Conservation (phyloP, 2,888 invertebrate species). For the Mechanitis mazaeus region DNA sequence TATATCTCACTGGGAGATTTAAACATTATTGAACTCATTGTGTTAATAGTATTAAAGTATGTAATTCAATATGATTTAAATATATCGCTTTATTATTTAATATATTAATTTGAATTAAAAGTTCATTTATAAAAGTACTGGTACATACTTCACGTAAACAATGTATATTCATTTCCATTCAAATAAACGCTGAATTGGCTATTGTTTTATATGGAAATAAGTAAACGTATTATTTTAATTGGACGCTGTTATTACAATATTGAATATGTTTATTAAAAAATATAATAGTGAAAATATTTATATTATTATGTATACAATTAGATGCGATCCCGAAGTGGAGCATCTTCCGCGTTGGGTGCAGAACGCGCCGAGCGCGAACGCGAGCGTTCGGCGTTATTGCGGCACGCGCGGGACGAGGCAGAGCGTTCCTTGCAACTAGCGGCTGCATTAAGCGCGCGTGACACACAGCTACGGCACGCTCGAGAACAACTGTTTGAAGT, state of each 20-base stretch:
- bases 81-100: too few relatives aligned
- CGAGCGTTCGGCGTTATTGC: conserved; percentile 90
- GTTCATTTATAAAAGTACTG: background rate
- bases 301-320: conserved; percentile 25
- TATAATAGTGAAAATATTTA: too few relatives aligned
- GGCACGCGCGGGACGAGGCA: conserved; percentile 93
- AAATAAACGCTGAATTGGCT: background rate
- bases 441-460: conserved; percentile 90
- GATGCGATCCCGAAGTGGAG: conserved; percentile 86
- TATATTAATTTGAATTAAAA: conserved; percentile 4
- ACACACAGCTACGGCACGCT: conserved; percentile 89
- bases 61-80: too few relatives aligned
- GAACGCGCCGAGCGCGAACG: conserved; percentile 85
- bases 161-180: background rate
- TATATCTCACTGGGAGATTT: background rate
- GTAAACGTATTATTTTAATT: conserved; percentile 1
- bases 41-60: too few relatives aligned
- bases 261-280: too few relatives aligned
- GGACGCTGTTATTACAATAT: background rate
- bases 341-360: conserved; percentile 80
- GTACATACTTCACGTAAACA: background rate
- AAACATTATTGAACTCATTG: too few relatives aligned
- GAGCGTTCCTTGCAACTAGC: conserved; percentile 91
- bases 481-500: conserved; percentile 91
- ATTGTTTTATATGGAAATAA: background rate